Percentiles rank a stretch among this genome's conserved stretches.
Evolutionary conservation across 2,797 vertebrate species (phyloP).

Genomic region (Coracias cyanogaster): DNA sequence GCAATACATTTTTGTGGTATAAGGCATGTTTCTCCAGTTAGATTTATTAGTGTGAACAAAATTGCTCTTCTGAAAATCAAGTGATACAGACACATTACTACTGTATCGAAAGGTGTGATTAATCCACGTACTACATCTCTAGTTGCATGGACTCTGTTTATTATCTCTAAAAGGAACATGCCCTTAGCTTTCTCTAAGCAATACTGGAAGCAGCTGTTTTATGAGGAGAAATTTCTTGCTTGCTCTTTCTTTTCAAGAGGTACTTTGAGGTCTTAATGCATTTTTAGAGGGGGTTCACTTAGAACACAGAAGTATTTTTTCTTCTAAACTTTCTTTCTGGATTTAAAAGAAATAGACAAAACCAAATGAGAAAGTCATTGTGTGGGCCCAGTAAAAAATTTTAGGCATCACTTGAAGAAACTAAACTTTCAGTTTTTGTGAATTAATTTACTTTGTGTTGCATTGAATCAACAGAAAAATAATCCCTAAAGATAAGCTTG

Average conservation of each 20-base stretch:
- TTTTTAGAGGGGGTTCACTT: neutral
- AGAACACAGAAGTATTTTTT: neutral
- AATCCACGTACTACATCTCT: constrained; percentile 18
- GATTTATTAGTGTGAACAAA: constrained; percentile 61
- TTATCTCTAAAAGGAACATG: constrained; percentile 9
- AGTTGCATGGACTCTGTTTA: neutral
- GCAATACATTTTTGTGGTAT: constrained; percentile 46
- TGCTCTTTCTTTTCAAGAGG: neutral
- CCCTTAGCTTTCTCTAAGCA: neutral
- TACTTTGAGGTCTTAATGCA: neutral
- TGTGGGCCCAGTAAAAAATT: neutral
- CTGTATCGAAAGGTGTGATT: constrained; percentile 34
- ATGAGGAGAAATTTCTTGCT: neutral
- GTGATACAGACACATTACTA: constrained; percentile 42
- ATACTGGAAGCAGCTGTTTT: neutral
- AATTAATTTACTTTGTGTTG: neutral
- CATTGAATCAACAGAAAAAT: neutral
- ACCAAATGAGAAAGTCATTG: neutral
- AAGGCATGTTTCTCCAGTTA: constrained; percentile 47
- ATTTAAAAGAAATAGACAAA: neutral
- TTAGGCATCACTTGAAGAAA: neutral
- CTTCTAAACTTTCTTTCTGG: neutral
- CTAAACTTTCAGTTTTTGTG: neutral
- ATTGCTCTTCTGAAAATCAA: constrained; percentile 55
- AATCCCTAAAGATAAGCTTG: neutral